phyloP scores from a whole-genome alignment of 2,888 invertebrate species.

The Zygogramma bicolorata region DNA sequence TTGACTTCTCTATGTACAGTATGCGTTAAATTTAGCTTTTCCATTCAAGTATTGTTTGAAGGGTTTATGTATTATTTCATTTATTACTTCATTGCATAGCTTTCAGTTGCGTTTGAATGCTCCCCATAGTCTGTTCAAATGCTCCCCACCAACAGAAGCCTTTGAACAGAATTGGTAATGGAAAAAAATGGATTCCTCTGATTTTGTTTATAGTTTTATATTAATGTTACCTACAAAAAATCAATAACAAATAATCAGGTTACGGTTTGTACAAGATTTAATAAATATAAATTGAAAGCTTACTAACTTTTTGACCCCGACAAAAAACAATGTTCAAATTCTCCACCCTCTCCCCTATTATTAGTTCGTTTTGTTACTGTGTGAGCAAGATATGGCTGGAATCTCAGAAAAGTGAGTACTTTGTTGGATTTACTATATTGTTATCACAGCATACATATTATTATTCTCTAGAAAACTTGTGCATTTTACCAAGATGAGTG shows the following conservation, averaged over 20 bases:
- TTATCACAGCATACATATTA: not conserved
- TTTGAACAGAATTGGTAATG: not conserved
- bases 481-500: not conserved
- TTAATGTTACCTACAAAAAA: not conserved
- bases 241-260: not conserved
- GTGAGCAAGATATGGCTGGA: not conserved
- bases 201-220: not conserved
- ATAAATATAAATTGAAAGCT: not conserved
- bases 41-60: not conserved
- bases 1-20: not conserved
- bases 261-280: not conserved
- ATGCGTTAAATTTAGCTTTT: not conserved
- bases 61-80: not conserved
- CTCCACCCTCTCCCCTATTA: not conserved
- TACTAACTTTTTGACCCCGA: not conserved
- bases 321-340: not conserved
- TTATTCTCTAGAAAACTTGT: slow-evolving; percentile 6
- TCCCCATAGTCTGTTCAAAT: not conserved
- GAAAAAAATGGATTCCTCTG: not conserved
- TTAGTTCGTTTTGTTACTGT: no score
- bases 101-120: not conserved
- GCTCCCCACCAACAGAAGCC: not conserved
- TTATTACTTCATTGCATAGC: not conserved
- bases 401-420: not conserved
- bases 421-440: not conserved